These are phyloP conservation scores for Pocillopora verrucosa DNA, from an alignment of 64 coral and sea anemone species.

Conservation along the genomic window DNA sequence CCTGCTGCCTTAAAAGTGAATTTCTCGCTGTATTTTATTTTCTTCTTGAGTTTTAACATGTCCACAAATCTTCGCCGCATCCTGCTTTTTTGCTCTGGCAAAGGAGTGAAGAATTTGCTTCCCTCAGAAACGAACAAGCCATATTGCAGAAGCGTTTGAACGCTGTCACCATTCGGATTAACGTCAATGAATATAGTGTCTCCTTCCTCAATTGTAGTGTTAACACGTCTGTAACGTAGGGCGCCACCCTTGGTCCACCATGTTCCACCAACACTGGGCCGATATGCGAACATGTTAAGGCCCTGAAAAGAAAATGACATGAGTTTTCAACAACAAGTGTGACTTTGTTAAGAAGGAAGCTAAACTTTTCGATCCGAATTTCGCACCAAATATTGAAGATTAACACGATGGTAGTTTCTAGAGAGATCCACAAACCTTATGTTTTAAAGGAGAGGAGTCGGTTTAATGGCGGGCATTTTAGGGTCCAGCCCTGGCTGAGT, in stretches of 20 bases:
- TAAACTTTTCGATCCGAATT: neutral
- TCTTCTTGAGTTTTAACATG: slow-evolving; percentile 39
- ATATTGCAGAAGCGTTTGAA: slow-evolving; percentile 53
- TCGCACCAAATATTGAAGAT: no score
- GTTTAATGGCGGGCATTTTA: no score
- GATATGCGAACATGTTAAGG: slow-evolving; percentile 38
- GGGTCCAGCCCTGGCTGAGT: no score
- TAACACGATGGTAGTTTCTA: no score
- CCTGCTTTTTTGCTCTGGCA: slow-evolving; percentile 35
- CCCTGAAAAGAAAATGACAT: neutral
- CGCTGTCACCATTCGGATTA: slow-evolving; percentile 47
- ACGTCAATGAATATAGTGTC: slow-evolving; percentile 45
- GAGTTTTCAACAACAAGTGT: neutral
- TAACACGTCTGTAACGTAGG: slow-evolving; percentile 42
- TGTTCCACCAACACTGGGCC: slow-evolving; percentile 18
- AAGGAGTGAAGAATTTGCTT: slow-evolving; percentile 53
- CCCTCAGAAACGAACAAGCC: slow-evolving; percentile 48
- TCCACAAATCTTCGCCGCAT: slow-evolving; percentile 39
- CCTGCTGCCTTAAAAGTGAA: slow-evolving; percentile 54
- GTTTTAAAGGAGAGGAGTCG: no score
- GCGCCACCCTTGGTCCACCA: slow-evolving; percentile 54
- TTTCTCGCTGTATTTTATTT: slow-evolving; percentile 41
- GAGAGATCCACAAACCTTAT: no score
- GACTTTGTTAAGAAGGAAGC: no score
- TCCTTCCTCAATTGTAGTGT: slow-evolving; percentile 47